Evolutionary conservation across 1,140 invertebrate genomes (phyloP), one percentile per base, ranked within the genome.

Genomic region (Sminthurides bifidus): DNA sequence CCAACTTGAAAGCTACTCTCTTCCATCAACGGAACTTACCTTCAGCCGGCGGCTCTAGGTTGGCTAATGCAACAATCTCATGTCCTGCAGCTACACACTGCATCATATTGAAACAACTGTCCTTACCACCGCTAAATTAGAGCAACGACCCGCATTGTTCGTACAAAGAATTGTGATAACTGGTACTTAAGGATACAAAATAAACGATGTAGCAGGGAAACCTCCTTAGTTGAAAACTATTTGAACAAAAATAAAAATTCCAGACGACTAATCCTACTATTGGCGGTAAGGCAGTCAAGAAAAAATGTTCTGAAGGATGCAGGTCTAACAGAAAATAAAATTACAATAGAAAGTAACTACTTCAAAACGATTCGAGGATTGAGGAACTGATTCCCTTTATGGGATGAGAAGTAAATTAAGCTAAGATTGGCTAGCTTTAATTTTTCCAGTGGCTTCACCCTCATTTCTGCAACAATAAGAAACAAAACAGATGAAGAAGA

Each of bases 71-170:
- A 26, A 97, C 89, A 67, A 98, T 87, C 67, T 92, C 80, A 75
- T 98, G 95, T 31, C 93, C 93, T 69, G 91, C 87, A 66, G 84
- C 83, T 64, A 95, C 81, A 75, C 93, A 98, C 74, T 96, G 87
- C 83, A 96, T 85, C 84, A 98, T 90, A 72, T 95, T 98, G 74
- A 88, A 99, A 74, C 87, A 94, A 75, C 93, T 97, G 74, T 99
- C 96, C 75, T 99, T 99, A 56, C 95, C 95, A 67, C 95, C 95
- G 75, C 92, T 96, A 64, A n/a, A 92, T 80, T 69, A 93, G 76
- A 52, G 85, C 88, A 54, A 91, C 87, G 54, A 90, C 85, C 73
- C 79, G 84, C 89, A 92, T 93, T 54, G 51, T 64, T 27, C 8
- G 8, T 6, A 26, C 14, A 48, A 10, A 48, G 30, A 24, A 48